These are phyloP conservation scores for Aplodontia rufa DNA, from an alignment of 2,113 vertebrate genomes.

Conservation along the genomic window DNA sequence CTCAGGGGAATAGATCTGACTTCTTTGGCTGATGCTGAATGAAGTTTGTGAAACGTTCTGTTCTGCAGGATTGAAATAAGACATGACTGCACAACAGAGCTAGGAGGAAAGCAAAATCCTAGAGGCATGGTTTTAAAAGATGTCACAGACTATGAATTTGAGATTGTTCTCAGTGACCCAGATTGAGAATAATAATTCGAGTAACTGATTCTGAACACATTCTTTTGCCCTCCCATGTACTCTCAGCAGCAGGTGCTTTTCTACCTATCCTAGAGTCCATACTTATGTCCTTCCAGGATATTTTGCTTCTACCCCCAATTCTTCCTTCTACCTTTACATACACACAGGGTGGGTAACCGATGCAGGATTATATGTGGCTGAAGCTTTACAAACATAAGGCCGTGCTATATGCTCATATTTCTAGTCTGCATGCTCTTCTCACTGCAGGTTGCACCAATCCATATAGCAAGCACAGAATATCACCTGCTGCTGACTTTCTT, in stretches of 20 bases:
- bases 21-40: conserved; percentile 47
- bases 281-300: not conserved
- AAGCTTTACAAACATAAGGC: not conserved
- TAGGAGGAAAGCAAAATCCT: conserved; percentile 29
- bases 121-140: not conserved
- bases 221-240: not conserved
- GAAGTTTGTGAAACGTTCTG: conserved; percentile 39
- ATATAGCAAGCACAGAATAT: not conserved
- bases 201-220: not conserved
- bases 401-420: not conserved
- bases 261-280: not conserved
- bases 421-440: not conserved
- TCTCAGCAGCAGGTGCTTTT: not conserved
- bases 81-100: not conserved
- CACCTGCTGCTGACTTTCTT: not conserved
- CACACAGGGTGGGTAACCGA: accelerated
- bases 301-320: not conserved
- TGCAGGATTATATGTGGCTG: not conserved
- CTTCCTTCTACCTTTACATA: not conserved
- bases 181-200: not conserved
- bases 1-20: conserved; percentile 66
- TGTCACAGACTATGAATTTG: not conserved
- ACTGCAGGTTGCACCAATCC: not conserved
- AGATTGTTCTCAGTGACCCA: not conserved
- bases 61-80: conserved; percentile 14